phyloP scores from a whole-genome alignment of 2,113 vertebrate species.

The Platichthys stellatus region DNA sequence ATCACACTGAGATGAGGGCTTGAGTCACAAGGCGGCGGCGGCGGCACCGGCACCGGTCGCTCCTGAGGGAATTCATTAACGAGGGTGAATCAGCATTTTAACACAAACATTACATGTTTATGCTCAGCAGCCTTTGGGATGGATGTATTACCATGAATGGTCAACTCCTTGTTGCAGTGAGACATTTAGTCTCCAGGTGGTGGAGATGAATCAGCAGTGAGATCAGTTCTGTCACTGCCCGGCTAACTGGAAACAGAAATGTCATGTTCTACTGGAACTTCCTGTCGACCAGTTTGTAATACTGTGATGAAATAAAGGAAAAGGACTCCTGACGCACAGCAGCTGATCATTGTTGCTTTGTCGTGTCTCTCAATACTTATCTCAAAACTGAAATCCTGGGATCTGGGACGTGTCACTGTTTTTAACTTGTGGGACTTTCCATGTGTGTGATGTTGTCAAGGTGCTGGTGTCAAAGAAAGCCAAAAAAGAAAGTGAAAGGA shows the following conservation, averaged over 20 bases:
- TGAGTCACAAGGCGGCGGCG: slow-evolving; percentile 64
- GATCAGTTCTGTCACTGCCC: slow-evolving; percentile 38
- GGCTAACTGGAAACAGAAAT: slow-evolving; percentile 4
- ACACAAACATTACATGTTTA: slow-evolving; percentile 41
- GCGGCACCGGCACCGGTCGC: slow-evolving; percentile 18
- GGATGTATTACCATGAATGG: slow-evolving; percentile 71
- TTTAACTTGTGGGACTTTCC: too few species aligned
- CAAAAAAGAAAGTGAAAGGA: too few species aligned
- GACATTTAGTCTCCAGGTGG: slow-evolving; percentile 58
- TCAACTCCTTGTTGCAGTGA: slow-evolving; percentile 49
- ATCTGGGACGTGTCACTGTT: too few species aligned
- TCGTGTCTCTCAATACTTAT: too few species aligned
- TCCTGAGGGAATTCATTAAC: slow-evolving; percentile 49
- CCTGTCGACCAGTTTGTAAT: too few species aligned
- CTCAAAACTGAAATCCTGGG: too few species aligned
- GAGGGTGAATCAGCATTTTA: slow-evolving; percentile 67
- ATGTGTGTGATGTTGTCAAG: too few species aligned
- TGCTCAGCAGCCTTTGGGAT: slow-evolving; percentile 37
- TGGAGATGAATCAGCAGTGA: slow-evolving; percentile 67
- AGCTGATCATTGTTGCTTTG: too few species aligned
- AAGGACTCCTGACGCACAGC: too few species aligned
- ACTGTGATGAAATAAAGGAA: too few species aligned
- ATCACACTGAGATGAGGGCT: slow-evolving; percentile 14
- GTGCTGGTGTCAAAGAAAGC: too few species aligned
- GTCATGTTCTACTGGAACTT: neutral